Evolutionary conservation across 2,888 invertebrate species (phyloP), one percentile per base, ranked within the genome.

Genomic region (Nomada fabriciana): DNA sequence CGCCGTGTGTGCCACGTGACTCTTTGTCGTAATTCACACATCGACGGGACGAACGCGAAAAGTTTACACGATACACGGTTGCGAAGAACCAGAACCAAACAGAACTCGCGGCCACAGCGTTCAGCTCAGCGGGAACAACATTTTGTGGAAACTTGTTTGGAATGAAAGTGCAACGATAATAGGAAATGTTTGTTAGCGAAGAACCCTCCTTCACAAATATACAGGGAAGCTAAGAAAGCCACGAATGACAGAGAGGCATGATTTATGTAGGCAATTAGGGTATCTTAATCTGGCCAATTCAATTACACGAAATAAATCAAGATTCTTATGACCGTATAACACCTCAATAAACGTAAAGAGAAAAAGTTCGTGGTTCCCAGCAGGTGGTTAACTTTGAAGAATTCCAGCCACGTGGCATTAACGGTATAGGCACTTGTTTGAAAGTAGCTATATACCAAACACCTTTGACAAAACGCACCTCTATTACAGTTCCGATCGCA

Each of bases 351-450:
- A 42, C 53, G 1, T 13, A 29, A 42, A 59, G 11, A 10, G 36
- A 13, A n/a, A n/a, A 67, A 47, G 43, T 7, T 4, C n/a, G 20
- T 3, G 61, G 15, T n/a, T 50, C 47, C 13, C 71, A 36, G 13
- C 63, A 55, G 70, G 72, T 63, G 57, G 10, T 67, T n/a, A 43
- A 71, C 55, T 67, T 76, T 57, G 47, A 57, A 59, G 70, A 52
- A 83, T 76, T 81, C 81, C 59, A 11, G 20, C 70, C 76, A 76
- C 76, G 81, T 72, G 75, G 63, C 59, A n/a, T 76, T 80, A 76
- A 76, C 75, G 59, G 71, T 80, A 70, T 20, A 13, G 2, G 10
- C 59, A 53, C 13, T 29, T 73, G 50, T 47, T 64, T 47, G 53
- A 53, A 50, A 63, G 25, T 2, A 23, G 20, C 42, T 11, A 52